Evolutionary conservation across 2,797 vertebrate species (phyloP), one percentile per base, ranked within the genome.

Genomic region (Myotis findleyi): DNA sequence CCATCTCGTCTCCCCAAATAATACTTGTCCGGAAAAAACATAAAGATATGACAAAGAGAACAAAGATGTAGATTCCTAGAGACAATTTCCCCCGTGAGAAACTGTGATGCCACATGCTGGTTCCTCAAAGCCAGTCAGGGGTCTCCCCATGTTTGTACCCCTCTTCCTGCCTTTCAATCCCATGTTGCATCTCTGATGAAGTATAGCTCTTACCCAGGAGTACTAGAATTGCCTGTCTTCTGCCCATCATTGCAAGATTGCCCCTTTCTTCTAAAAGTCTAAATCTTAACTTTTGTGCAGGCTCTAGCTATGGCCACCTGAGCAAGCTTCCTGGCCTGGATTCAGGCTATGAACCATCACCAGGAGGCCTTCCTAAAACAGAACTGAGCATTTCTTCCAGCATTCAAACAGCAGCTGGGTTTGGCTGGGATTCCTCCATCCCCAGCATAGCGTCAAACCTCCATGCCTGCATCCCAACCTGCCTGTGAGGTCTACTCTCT

Each of bases 401-500:
- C 21, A 7, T 12, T 59, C 62, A 49, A 49, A 62, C 33, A 59
- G 2, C 6, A 11, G 14, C 8, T 75, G 17, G 30, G 5, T 69
- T 10, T 83, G 69, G 14, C 9, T 18, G 1, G 20, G 4, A 13
- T 21, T 75, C 36, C 27, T 91, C 25, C 20, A 5, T 18, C 30
- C 14, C 16, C 23, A 20, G 7, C 6, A 12, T 0, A 11, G 27
- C 38, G 4, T 17, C 51, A 13, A 0, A 1, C 30, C 36, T 21
- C 21, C 23, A 33, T 10, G 25, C 0, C 4, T 11, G 2, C 3
- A 7, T 8, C 3, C 10, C 30, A 14, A 0, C 27, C 51, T 33
- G 0, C 20, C 21, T 23, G 6, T 4, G 0, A 1, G 3, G 9
- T 1, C 12, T 9, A 1, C 21, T 30, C 51, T 30, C 47, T n/a